Percentiles rank a stretch among this genome's conserved stretches.
Conservation (phyloP, 1,140 invertebrate species). For the Onthophagus taurus region DNA sequence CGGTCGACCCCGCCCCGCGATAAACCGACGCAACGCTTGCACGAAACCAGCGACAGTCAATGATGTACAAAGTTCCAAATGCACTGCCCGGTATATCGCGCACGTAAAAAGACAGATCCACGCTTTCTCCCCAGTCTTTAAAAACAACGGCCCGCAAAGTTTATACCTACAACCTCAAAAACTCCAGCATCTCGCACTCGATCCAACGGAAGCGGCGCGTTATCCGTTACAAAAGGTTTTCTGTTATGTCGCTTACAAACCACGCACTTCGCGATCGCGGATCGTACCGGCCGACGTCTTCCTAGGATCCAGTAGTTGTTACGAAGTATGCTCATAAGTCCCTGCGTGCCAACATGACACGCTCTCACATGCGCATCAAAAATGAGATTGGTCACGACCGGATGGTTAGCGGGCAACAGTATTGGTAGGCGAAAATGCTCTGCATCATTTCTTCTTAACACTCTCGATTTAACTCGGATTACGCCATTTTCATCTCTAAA, state of each 20-base stretch:
- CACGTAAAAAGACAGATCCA: constrained; percentile 29
- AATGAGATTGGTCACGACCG: constrained; percentile 6
- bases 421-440: constrained; percentile 12
- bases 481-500: constrained; percentile 4
- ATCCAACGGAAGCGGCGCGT: constrained; percentile 15
- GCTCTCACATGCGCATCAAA: background rate
- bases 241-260: constrained; percentile 12
- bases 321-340: constrained; percentile 8
- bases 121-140: constrained; percentile 20
- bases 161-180: constrained; percentile 22
- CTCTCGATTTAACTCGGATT: constrained; percentile 1
- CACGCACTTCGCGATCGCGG: constrained; percentile 13
- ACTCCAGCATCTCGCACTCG: constrained; percentile 21
- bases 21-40: constrained; percentile 18
- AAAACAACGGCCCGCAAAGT: constrained; percentile 27
- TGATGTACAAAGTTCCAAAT: constrained; percentile 3
- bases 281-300: constrained; percentile 5
- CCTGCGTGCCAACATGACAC: constrained; percentile 15
- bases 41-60: background rate
- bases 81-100: constrained; percentile 9
- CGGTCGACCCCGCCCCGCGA: constrained; percentile 1
- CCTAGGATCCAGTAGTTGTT: constrained; percentile 16
- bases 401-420: constrained; percentile 11
- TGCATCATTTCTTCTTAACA: background rate
- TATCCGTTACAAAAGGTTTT: background rate